Evolutionary conservation across 1,140 invertebrate species (phyloP), one percentile per base, ranked within the genome.

Genomic region (Bacillus rossius): DNA sequence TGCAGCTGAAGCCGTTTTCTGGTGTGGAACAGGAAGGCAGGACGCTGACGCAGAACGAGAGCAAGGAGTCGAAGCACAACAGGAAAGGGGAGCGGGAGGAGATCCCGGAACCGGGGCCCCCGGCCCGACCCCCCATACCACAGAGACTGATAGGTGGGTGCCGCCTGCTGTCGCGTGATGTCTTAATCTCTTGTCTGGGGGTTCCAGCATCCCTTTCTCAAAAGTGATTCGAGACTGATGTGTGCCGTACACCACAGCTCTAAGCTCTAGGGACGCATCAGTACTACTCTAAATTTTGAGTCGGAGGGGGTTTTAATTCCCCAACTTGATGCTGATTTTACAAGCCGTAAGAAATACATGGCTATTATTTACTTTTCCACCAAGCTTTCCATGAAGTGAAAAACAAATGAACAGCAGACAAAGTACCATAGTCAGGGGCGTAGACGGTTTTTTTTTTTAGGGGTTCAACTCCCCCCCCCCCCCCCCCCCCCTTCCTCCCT

Each of bases 41-140:
- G 67, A 85, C 81, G 53, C 67, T 85, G 43, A 80, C 78, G 23
- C 79, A 81, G 60, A 73, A 14, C 72, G 67, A 47, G 40, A 55
- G 16, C 22, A 49, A 41, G 50, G 60, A 45, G 65, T 63, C 40
- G 67, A 68, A 52, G 67, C 71, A 53, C 70, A 68, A 47, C 65
- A 63, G 26, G 68, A 70, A 47, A 70, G 71, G 70, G 67, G 65
- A 73, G 43, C 65, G 73, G 53, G 76, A 77, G 61, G 79, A 80
- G 71, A 82, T 86, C 61, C 80, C 85, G 71, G 89, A 92, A 69
- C 88, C 88, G 41, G 89, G 88, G 51, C 89, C 89, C 61, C 90
- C 91, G 38, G 84, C 89, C 49, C 78, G 91, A 70, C 90, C 90
- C 49, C 85, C 90, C 48, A 85, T 94, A 72, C 91, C 91, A 64